Base-by-base conservation (phyloP, 2,113 vertebrate species). In the Phycodurus eques region DNA sequence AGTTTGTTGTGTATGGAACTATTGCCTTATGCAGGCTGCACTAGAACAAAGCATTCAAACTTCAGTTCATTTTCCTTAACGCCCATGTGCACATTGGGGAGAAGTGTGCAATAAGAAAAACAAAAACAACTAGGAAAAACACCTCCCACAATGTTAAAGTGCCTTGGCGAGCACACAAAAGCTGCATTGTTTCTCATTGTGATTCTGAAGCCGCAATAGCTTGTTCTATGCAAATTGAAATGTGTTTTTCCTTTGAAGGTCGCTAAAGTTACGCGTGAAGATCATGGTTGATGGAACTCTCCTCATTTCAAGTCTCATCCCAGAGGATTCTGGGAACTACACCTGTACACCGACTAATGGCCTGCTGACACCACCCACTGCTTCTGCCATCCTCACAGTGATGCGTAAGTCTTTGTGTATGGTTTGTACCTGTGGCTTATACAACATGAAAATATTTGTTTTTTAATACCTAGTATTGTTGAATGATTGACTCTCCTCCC, bases 221-320 rank as follows among this genome's bases (percentile, higher is more conserved):
- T 70, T 70, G 14, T 65, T 67, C 35, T 67, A 51, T 49, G 13
- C 15, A 31, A 70, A 5, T 56, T 64, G 19, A 69, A 51, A 12
- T 1, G 0, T 82, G 47, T 44, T 4, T 66, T 67, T 60, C 31
- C 33, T 71, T 46, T 39, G 53, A 72, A 99, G 97, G 81, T 93
- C 83, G 77, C 92, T 98, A 57, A 96, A 94, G 89, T 90, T 94
- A 2, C 94, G 97, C 2, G 95, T 99, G 61, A 95, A 94, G 46
- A 88, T 99, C 73, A 91, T 96, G 92, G 94, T 98, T 56, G 97
- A 99, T 0, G 97, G 97, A 43, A 98, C 96, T 35, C 94, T 99
- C 10, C 84, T 95, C 74, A 91, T 99, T 56, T 92, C 93, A 72
- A 80, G 68, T 0, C 74, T 94, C 0, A 87, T 91, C 72, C 95